phyloP scores from a whole-genome alignment of 2,113 vertebrate species.

The Suricata suricatta region DNA sequence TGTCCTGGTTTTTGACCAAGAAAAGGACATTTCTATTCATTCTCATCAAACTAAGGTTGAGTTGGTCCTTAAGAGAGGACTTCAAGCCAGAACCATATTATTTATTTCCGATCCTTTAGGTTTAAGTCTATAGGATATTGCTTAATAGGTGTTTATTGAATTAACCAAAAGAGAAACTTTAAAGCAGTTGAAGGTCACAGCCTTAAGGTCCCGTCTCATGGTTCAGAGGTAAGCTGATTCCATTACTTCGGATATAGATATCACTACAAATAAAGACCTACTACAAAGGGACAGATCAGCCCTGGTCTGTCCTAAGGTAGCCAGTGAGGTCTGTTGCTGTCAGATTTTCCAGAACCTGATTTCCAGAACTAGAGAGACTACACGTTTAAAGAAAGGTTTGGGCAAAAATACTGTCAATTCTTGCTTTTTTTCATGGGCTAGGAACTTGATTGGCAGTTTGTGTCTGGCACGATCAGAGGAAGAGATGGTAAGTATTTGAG shows the following conservation, averaged over 20 bases:
- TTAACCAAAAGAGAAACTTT: background rate
- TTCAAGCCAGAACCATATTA: background rate
- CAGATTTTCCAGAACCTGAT: background rate
- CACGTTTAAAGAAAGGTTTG: background rate
- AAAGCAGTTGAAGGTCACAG: background rate
- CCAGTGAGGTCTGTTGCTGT: background rate
- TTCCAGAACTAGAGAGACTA: background rate
- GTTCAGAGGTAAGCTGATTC: background rate
- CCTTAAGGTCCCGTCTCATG: background rate
- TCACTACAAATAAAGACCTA: background rate
- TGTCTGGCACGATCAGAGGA: background rate
- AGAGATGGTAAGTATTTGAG: background rate
- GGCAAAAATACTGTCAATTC: background rate
- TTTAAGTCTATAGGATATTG: background rate
- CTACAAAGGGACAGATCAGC: background rate
- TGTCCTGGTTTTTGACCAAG: background rate
- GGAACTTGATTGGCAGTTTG: background rate
- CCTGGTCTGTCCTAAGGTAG: background rate
- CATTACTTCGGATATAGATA: background rate
- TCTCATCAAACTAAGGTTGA: background rate
- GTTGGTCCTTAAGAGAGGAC: background rate
- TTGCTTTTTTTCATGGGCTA: background rate
- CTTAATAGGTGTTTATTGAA: background rate
- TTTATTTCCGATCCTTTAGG: constrained; percentile 13
- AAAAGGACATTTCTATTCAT: background rate